These are phyloP conservation scores for Remorina albescens DNA, from an alignment of 2,797 vertebrate species.

Conservation along the genomic window DNA sequence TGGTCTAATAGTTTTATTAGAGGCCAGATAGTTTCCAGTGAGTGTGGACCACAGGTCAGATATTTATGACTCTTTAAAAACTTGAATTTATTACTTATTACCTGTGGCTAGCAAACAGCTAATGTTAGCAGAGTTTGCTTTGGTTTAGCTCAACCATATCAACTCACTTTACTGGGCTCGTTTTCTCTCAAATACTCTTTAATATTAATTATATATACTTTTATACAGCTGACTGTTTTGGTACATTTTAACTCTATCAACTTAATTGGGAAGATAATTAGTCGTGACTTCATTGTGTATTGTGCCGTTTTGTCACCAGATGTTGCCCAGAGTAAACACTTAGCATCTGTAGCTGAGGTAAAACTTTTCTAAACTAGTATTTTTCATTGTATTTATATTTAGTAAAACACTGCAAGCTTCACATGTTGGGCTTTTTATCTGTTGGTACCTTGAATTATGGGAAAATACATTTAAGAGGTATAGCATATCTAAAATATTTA, in stretches of 20 bases:
- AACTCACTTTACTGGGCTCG: neutral
- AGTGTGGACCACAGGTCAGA: rapidly evolving
- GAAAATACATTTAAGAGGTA: too few species aligned
- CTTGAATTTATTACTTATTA: neutral
- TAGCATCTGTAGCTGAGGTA: neutral
- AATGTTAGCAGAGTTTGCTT: conserved; percentile 2
- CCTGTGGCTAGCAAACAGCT: conserved; percentile 20
- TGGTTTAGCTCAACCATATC: neutral
- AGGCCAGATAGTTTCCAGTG: neutral
- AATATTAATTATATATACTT: neutral
- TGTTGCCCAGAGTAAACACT: neutral
- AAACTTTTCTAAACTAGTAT: neutral
- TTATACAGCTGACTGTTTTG: neutral
- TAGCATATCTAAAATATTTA: too few species aligned
- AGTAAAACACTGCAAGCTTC: neutral
- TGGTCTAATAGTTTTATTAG: neutral
- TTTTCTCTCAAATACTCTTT: neutral
- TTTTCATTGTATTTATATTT: neutral
- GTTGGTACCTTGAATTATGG: neutral
- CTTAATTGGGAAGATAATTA: neutral
- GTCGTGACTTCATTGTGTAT: neutral
- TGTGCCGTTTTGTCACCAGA: neutral
- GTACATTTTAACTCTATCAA: neutral
- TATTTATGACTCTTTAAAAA: neutral
- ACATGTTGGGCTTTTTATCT: neutral